Evolutionary conservation across 1,140 invertebrate genomes (phyloP), one percentile per base, ranked within the genome.

Genomic region (Drosophila micromelanica): DNA sequence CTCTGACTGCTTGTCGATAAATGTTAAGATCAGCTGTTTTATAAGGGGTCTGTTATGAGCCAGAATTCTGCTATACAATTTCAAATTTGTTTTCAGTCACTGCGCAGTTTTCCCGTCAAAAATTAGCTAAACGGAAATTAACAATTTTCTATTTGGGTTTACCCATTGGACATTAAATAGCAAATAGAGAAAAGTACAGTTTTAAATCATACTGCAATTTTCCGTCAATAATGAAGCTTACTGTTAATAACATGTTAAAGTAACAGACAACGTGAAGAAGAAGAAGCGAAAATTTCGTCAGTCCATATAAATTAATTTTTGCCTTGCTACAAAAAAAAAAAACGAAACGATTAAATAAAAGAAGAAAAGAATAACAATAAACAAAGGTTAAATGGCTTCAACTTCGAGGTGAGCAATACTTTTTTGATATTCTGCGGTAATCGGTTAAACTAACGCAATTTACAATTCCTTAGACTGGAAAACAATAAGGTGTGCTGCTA

Each of bases 401-500:
- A 78, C 82, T 51, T 87, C 82, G 8, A 89, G 82, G 82, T 87
- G 71, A 73, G 42, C 46, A 54, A 8, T 37, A 2, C 0, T 5
- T 1, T 2, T 20, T 8, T 37, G 12, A 49, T 49, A 27, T 30
- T 7, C 23, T 3, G 9, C n/a, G 11, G 4, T 9, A 38, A 30
- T 17, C 9, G 1, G 37, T 43, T 40, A 6, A 32, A 12, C 56
- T 48, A 65, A 59, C 32, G 11, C 12, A 27, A 13, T 52, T 57
- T 12, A 40, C 15, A 27, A 12, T 35, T 12, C 42, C 35, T 0
- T 56, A 90, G 87, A 76, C 77, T 80, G 17, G 76, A 85, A 42
- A 90, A 95, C 35, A 97, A 96, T 87, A 96, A 95, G 93, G 94
- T 99, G 74, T 96, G 95, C 82, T 99, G 98, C 92, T 96, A 95